Base-by-base conservation (phyloP, 2,888 invertebrate genomes). In the Phrixothrix hirtus region DNA sequence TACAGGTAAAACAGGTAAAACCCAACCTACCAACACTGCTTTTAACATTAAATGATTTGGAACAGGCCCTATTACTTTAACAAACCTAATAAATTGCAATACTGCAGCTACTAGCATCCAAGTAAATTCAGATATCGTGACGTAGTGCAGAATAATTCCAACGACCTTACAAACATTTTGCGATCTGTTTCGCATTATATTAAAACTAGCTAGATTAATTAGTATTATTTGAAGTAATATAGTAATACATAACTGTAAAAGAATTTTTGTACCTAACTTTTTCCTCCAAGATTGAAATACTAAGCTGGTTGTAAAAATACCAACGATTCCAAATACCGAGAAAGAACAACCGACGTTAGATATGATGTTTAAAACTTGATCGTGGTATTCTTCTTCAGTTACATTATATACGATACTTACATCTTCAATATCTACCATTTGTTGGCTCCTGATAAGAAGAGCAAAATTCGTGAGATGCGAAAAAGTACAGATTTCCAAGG, bases 81-180 rank as follows among this genome's bases (percentile, higher is more conserved):
- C 87, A 57, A 87, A 79, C 39, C 84, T 77, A 32, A 83, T 76
- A 66, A 87, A 87, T 42, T 87, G 87, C 17, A 87, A 68, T 0
- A 84, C 77, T 1, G 85, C 87, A 39, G 85, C 85, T 7, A 87
- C 82, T 30, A 87, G 70, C 86, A 87, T 87, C 88, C 87, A 88
- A 59, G 81, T 81, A 69, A 87, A 87, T 4, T 86, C 83, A 0
- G 83, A 79, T 12, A 87, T 66, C 15, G 86, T 79, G 9, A 85
- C 80, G 66, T 87, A 87, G 65, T 87, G 87, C 9, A 87, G 65
- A 3, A 79, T 62, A 4, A 83, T 79, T 1, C 86, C 86, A 0
- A 83, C 71, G 5, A 81, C 62, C 68, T 81, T 77, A 64, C 88
- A 88, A 36, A 70, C 71, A 43, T 75, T 77, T 1, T 74, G 69